Percentiles rank a stretch among this genome's conserved stretches.
These are phyloP conservation scores for Lepidotrigona ventralis DNA, from an alignment of 1,140 invertebrate species.

Conservation along the genomic window DNA sequence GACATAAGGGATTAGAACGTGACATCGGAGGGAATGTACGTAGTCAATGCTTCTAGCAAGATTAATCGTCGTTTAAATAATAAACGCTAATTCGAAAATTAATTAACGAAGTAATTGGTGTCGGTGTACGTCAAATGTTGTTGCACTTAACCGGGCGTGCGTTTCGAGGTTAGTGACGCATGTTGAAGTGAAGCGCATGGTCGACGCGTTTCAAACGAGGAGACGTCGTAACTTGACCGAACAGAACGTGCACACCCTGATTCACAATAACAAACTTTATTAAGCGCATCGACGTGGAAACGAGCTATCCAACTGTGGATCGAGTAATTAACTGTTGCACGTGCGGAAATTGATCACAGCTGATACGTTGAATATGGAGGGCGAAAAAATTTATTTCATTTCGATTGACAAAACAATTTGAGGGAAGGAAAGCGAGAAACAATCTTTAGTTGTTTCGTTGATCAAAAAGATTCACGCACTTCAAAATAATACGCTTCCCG, in stretches of 20 bases:
- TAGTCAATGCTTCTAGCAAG: slow-evolving; percentile 12
- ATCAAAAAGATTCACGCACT: no score
- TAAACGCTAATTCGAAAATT: slow-evolving; percentile 39
- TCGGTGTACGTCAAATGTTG: background rate
- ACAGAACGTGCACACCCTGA: background rate
- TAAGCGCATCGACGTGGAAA: slow-evolving; percentile 25
- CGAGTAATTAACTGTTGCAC: slow-evolving; percentile 27
- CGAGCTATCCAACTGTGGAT: background rate
- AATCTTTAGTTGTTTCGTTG: no score
- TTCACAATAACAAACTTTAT: slow-evolving; percentile 14
- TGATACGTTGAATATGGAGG: background rate
- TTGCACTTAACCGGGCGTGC: slow-evolving; percentile 17
- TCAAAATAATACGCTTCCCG: no score
- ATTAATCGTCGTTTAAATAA: slow-evolving; percentile 29
- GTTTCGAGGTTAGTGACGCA: slow-evolving; percentile 1
- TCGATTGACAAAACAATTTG: no score
- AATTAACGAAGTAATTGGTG: slow-evolving; percentile 41
- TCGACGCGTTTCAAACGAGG: background rate
- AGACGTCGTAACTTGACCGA: slow-evolving; percentile 6
- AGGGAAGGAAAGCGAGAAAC: no score
- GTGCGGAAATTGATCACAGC: background rate
- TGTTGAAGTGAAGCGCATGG: background rate
- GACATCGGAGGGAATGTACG: background rate
- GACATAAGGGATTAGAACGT: no score
- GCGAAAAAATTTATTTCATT: no score